Evolutionary conservation across 2,797 vertebrate species (phyloP).

Genomic region (Pogoniulus pusillus): DNA sequence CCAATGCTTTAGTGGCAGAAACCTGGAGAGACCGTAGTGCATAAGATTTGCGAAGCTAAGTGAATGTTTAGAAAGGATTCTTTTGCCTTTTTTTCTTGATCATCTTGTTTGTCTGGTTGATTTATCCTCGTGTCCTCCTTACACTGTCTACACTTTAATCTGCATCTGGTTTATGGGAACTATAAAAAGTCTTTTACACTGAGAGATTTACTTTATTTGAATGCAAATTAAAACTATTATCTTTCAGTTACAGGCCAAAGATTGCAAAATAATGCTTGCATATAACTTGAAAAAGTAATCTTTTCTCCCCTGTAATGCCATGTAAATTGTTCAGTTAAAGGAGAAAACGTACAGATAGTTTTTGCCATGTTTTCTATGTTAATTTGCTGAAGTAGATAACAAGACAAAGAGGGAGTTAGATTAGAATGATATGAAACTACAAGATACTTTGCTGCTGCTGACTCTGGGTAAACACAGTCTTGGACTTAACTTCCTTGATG

Average conservation of each 20-base stretch:
- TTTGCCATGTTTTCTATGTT: conserved; percentile 31
- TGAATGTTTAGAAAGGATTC: conserved; percentile 2
- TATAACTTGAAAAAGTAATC: conserved; percentile 59
- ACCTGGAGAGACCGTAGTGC: neutral
- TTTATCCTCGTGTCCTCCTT: conserved; percentile 63
- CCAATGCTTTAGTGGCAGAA: neutral
- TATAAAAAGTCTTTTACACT: conserved; percentile 73
- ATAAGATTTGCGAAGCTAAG: conserved; percentile 26
- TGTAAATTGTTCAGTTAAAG: conserved; percentile 54
- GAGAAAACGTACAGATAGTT: conserved; percentile 58
- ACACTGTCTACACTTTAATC: conserved; percentile 69
- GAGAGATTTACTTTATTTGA: conserved; percentile 75
- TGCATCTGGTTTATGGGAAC: conserved; percentile 72
- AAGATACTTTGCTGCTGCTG: neutral
- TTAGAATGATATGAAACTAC: conserved; percentile 1
- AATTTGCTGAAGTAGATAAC: conserved; percentile 41
- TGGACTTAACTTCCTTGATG: neutral
- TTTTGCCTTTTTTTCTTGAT: neutral
- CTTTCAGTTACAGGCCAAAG: conserved; percentile 76
- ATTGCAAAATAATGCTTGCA: conserved; percentile 68
- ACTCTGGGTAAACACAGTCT: neutral
- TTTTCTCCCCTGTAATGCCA: neutral
- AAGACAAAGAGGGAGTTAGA: conserved; percentile 3
- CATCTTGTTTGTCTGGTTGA: conserved; percentile 67
- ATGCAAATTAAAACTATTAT: conserved; percentile 78